Percentiles rank a stretch among this genome's conserved stretches.
These are phyloP conservation scores for Reticulitermes lucifugus DNA, from an alignment of 2,888 invertebrate species.

Conservation along the genomic window DNA sequence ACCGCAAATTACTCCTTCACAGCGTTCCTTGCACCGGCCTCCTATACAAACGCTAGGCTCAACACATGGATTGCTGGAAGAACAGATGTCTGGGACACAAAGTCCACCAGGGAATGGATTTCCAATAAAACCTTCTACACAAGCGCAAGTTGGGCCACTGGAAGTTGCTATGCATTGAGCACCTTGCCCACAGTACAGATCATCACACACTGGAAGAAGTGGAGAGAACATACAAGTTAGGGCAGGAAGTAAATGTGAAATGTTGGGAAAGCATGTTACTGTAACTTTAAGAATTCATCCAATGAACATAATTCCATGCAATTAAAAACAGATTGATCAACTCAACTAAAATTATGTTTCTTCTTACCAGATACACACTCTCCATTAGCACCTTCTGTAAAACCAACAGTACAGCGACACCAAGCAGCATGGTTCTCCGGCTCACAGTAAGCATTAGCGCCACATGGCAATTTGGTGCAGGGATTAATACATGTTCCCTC, in stretches of 20 bases:
- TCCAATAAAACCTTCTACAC: constrained; percentile 86
- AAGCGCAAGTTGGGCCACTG: constrained; percentile 88
- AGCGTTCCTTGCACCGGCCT: constrained; percentile 89
- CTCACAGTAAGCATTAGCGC: constrained; percentile 87
- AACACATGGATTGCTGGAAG: constrained; percentile 79
- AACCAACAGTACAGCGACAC: constrained; percentile 89
- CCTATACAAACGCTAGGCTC: constrained; percentile 86
- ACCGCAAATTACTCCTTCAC: constrained; percentile 88
- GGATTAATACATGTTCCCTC: constrained; percentile 85
- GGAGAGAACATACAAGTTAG: too few relatives aligned
- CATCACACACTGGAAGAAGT: constrained; percentile 73
- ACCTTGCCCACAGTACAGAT: constrained; percentile 82
- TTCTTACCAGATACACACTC: constrained; percentile 85
- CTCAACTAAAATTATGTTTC: not conserved
- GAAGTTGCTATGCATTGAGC: constrained; percentile 89
- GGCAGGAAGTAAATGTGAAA: too few relatives aligned
- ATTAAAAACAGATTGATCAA: too few relatives aligned
- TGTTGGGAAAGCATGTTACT: too few relatives aligned
- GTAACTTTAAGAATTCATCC: not conserved
- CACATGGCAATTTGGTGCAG: constrained; percentile 82
- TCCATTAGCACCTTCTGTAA: constrained; percentile 80
- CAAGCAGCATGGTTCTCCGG: constrained; percentile 89
- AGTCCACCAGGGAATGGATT: constrained; percentile 93
- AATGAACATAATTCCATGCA: not conserved
- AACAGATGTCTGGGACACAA: constrained; percentile 86